Evolutionary conservation across 2,797 vertebrate genomes (phyloP), one percentile per base, ranked within the genome.

Genomic region (Knipowitschia caucasica): DNA sequence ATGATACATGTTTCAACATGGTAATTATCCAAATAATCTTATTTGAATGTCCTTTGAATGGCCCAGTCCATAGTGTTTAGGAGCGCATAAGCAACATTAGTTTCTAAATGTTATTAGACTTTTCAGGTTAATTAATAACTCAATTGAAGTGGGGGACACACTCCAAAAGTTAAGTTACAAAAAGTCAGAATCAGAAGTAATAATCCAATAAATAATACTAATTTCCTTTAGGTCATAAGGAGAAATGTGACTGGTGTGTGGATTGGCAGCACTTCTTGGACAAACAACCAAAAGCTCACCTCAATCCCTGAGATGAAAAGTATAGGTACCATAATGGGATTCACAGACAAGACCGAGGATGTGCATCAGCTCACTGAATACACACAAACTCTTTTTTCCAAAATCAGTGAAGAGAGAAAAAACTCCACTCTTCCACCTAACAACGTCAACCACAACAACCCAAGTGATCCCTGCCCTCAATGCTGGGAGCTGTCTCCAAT

Each of bases 201-300:
- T 30, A 30, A 30, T 30, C n/a, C n/a, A n/a, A n/a, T 5, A 10
- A n/a, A 39, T 11, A 11, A 39, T 20, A 39, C 11, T 8, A 11
- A 18, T 21, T 39, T 20, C 18, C 18, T 10, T 10, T 21, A 91
- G 91, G 87, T 91, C 18, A 89, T 92, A 61, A 70, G 26, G 46
- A 71, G 42, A 5, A 89, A 89, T 27, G 35, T 90, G 53, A 87
- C 84, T 24, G 91, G 79, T 20, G 93, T 98, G 9, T 98, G 96
- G 96, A 72, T 98, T 0, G 93, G 77, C 59, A 94, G 90, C 0
- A 89, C 93, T 29, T 78, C 86, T 15, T 98, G 95, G 95, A 26
- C 86, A 10, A 50, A 91, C 21, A 61, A 83, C 0, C 56, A 81
- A 1, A 18, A 0, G 14, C 0, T 91, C 0, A 26, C 65, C 55